phyloP scores from a whole-genome alignment of 2,888 invertebrate genomes.

The Cybosia mesomella region DNA sequence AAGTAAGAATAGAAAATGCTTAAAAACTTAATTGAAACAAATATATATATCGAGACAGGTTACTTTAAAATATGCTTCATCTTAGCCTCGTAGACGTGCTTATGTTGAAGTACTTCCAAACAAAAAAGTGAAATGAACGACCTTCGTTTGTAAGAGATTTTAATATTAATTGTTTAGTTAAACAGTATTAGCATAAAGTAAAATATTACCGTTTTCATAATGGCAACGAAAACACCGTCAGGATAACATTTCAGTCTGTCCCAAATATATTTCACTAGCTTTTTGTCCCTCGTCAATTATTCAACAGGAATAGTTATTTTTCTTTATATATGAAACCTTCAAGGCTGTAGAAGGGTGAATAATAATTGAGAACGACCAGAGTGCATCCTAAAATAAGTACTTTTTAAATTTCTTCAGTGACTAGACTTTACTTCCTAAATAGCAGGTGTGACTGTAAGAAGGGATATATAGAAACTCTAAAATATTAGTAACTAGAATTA shows the following conservation, averaged over 20 bases:
- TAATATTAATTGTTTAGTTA: background rate
- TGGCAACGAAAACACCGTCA: conserved; percentile 7
- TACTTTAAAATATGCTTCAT: too few relatives aligned
- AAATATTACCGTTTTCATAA: background rate
- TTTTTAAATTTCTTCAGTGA: conserved; percentile 22
- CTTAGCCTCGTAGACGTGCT: too few relatives aligned
- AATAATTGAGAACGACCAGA: conserved; percentile 45
- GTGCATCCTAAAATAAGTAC: conserved; percentile 33
- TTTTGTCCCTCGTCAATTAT: conserved; percentile 42
- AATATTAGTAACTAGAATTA: too few relatives aligned
- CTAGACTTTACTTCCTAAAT: background rate
- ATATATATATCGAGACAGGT: too few relatives aligned
- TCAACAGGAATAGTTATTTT: conserved; percentile 48
- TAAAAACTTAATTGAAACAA: too few relatives aligned
- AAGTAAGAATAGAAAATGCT: too few relatives aligned
- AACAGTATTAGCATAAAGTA: background rate
- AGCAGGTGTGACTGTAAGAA: background rate
- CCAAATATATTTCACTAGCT: conserved; percentile 21
- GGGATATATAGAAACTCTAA: too few relatives aligned
- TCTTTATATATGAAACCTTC: conserved; percentile 45
- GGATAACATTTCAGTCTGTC: background rate
- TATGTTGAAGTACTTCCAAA: too few relatives aligned
- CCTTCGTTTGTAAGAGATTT: background rate
- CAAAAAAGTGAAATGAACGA: background rate
- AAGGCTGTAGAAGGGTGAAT: conserved; percentile 46